These are phyloP conservation scores for Smittia sp. DNA, from an alignment of 2,888 invertebrate species.

Conservation along the genomic window DNA sequence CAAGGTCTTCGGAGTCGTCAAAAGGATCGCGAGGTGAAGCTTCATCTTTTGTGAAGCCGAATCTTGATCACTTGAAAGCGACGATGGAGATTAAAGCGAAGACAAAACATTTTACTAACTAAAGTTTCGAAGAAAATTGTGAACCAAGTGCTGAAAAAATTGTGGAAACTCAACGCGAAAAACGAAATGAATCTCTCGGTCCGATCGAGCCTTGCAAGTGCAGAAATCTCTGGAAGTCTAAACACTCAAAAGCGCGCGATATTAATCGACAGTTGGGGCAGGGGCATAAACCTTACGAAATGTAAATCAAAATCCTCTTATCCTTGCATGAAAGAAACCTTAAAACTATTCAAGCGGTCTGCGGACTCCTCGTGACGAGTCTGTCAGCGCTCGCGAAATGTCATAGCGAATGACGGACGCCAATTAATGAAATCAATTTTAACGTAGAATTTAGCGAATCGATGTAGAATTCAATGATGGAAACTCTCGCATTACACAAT, in stretches of 20 bases:
- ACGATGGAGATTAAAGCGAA: neutral
- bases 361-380: neutral
- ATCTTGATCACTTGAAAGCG: neutral
- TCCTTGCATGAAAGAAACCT: conserved; percentile 25
- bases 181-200: conserved; percentile 10
- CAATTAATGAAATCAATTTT: conserved; percentile 38
- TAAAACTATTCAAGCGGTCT: neutral
- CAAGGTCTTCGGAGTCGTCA: neutral
- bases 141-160: conserved; percentile 9
- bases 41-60: neutral
- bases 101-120: neutral
- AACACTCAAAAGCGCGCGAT: neutral
- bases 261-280: conserved; percentile 15
- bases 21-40: neutral
- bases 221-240: neutral
- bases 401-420: conserved; percentile 22
- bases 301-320: neutral
- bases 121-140: neutral
- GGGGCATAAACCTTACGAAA: conserved; percentile 5
- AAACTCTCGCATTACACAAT: neutral
- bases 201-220: neutral
- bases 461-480: conserved; percentile 17
- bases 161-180: neutral
- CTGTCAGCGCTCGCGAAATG: neutral
- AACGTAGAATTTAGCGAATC: neutral